Conservation (phyloP, 2,888 invertebrate genomes). For the Cerceris ruficornis region DNA sequence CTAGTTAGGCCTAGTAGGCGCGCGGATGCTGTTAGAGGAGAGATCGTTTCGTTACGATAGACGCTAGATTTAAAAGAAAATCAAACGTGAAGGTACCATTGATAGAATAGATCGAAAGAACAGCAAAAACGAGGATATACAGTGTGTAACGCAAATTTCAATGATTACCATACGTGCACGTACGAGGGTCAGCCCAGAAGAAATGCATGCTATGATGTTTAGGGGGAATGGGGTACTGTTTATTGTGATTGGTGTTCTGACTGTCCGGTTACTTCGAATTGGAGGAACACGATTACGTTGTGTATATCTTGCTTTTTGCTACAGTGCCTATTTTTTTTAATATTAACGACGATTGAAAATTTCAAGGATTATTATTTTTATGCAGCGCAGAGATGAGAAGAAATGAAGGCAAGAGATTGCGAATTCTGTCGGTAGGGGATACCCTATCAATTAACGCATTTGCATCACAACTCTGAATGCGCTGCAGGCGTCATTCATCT, state of each 20-base stretch:
- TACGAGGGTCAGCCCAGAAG: constrained; percentile 53
- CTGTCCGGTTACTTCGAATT: too few species aligned
- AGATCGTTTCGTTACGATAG: constrained; percentile 38
- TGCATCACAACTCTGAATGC: too few species aligned
- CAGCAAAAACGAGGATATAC: constrained; percentile 30
- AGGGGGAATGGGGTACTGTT: constrained; percentile 8
- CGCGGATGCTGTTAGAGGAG: constrained; percentile 49
- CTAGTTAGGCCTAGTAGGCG: constrained; percentile 47
- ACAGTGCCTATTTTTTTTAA: too few species aligned
- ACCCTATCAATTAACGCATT: too few species aligned
- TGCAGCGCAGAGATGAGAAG: too few species aligned
- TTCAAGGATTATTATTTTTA: too few species aligned
- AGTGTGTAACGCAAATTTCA: constrained; percentile 38
- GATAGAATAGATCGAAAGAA: constrained; percentile 34
- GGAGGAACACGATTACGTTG: too few species aligned
- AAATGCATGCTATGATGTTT: constrained; percentile 50
- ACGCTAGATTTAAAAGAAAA: constrained; percentile 33
- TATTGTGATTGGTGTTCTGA: constrained; percentile 15
- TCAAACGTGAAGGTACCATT: constrained; percentile 35
- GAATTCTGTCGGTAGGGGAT: too few species aligned
- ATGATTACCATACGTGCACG: constrained; percentile 58
- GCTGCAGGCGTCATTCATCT: too few species aligned
- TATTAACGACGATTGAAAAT: too few species aligned
- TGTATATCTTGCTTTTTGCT: too few species aligned
- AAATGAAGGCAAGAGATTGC: too few species aligned